phyloP scores from a whole-genome alignment of 35 echinoderm and acorn worm genomes.

The Diadema setosum region DNA sequence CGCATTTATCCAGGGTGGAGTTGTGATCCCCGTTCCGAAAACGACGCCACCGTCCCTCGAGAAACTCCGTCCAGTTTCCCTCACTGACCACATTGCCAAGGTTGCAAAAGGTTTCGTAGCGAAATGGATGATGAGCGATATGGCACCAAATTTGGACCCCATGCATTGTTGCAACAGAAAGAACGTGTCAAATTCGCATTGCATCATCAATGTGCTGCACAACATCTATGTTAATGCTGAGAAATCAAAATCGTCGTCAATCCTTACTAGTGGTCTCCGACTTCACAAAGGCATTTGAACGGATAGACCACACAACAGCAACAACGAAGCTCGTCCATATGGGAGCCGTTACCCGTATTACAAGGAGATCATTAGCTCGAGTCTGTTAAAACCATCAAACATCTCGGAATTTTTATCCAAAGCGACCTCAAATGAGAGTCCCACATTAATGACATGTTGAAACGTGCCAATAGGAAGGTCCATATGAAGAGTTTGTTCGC shows the following conservation, averaged over 20 bases:
- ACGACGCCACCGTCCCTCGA: not conserved
- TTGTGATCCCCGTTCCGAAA: constrained; percentile 38
- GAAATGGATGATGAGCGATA: not conserved
- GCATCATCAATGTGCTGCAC: not conserved
- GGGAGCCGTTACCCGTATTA: not conserved
- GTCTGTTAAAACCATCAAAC: not conserved
- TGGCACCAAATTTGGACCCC: not conserved
- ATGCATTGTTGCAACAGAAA: constrained; percentile 29
- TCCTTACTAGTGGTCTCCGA: constrained; percentile 2
- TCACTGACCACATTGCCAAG: constrained; percentile 4
- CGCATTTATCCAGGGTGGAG: no score
- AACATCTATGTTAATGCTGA: no score
- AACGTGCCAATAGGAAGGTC: not conserved
- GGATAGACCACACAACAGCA: no score
- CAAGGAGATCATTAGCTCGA: not conserved
- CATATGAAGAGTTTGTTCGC: no score
- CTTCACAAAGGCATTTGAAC: not conserved
- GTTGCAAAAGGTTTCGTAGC: not conserved
- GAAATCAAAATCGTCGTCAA: not conserved
- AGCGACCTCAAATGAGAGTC: not conserved
- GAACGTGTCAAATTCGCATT: constrained; percentile 5
- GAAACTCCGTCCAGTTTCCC: constrained; percentile 20
- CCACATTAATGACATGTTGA: not conserved
- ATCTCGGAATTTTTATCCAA: no score
- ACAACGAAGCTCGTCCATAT: not conserved